Conservation (phyloP, 2,113 vertebrate species). For the Pantherophis guttatus region DNA sequence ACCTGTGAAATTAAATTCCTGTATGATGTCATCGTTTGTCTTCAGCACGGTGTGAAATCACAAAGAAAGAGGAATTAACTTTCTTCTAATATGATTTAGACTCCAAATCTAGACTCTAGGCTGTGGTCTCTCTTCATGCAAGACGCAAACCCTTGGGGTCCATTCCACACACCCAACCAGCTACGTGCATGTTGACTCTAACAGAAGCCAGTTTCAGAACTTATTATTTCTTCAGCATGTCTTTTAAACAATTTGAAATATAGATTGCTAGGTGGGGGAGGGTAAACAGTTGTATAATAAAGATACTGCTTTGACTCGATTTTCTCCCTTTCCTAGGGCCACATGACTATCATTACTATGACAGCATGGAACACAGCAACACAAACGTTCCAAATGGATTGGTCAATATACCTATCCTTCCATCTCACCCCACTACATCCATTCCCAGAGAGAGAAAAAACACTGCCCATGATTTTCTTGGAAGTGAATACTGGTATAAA, state of each 20-base stretch:
- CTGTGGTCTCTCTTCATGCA: neutral
- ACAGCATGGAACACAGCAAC: neutral
- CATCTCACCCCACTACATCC: neutral
- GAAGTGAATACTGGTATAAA: neutral
- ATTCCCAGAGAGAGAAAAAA: neutral
- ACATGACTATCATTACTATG: neutral
- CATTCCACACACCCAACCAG: neutral
- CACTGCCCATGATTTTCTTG: neutral
- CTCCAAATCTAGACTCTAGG: accelerated
- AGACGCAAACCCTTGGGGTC: neutral
- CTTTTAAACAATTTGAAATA: neutral
- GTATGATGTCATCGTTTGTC: neutral
- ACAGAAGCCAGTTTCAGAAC: neutral
- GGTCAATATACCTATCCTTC: neutral
- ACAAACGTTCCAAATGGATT: neutral
- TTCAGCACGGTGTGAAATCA: neutral
- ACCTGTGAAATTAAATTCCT: neutral
- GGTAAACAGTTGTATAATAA: neutral
- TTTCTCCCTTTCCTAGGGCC: neutral
- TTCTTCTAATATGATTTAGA: accelerated
- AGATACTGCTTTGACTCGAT: neutral
- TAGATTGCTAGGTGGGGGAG: too few relatives aligned
- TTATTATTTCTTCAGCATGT: neutral
- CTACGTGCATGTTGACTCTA: neutral
- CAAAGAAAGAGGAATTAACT: accelerated